A percentile compares a stretch with the other conserved stretches of the same genome.
phyloP scores from a whole-genome alignment of 2,888 invertebrate genomes.

The Taenaris catops region DNA sequence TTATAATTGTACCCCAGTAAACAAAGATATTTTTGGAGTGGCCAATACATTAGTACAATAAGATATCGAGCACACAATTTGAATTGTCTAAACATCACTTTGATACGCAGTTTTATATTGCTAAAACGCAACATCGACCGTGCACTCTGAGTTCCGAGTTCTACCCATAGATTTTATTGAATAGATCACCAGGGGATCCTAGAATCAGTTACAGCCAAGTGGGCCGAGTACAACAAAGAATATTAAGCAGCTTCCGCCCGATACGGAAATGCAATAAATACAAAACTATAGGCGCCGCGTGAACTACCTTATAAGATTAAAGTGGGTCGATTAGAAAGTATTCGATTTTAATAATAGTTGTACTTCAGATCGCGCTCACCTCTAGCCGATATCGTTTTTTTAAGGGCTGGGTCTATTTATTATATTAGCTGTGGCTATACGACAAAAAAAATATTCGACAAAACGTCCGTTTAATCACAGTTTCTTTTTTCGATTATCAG shows the following conservation, averaged over 20 bases:
- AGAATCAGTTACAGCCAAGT: slow-evolving; percentile 30
- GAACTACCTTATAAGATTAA: slow-evolving; percentile 32
- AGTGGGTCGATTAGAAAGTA: slow-evolving; percentile 40
- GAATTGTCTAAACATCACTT: too few species aligned
- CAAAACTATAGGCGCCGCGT: slow-evolving; percentile 41
- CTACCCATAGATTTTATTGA: slow-evolving; percentile 14
- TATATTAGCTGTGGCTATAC: too few species aligned
- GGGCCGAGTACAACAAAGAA: slow-evolving; percentile 46
- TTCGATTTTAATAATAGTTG: slow-evolving; percentile 21
- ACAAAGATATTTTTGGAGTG: too few species aligned
- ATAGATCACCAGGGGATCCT: slow-evolving; percentile 17
- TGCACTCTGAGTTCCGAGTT: too few species aligned
- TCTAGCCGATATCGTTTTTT: slow-evolving; percentile 3
- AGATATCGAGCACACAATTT: too few species aligned
- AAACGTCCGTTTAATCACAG: too few species aligned
- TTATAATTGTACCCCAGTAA: too few species aligned
- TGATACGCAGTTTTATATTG: too few species aligned
- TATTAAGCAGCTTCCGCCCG: slow-evolving; percentile 46
- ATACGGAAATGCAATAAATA: slow-evolving; percentile 39
- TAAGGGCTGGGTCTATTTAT: not conserved
- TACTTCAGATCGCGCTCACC: slow-evolving; percentile 12
- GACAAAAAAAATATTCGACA: too few species aligned
- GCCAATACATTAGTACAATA: too few species aligned
- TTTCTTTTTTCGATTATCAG: too few species aligned
- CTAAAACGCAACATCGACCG: too few species aligned